A percentile compares a stretch with the other conserved stretches of the same genome.
These are phyloP conservation scores for Micropterix aruncella DNA, from an alignment of 2,888 invertebrate genomes.

Conservation along the genomic window DNA sequence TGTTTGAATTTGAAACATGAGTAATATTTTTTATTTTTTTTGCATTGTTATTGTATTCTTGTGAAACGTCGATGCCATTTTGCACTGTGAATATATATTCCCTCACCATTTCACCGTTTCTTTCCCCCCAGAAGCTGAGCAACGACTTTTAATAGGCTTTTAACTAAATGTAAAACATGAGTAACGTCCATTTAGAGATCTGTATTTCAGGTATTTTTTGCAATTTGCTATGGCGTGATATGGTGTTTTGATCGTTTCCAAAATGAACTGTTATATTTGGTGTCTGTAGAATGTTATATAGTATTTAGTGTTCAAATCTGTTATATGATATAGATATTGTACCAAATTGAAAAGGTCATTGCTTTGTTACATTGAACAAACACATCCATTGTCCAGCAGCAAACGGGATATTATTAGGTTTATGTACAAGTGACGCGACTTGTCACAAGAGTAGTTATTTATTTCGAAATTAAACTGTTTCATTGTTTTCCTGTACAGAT, in stretches of 20 bases:
- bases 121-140: background rate
- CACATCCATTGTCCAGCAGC: too few species aligned
- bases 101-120: too few species aligned
- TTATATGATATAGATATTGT: background rate
- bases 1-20: background rate
- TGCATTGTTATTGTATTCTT: background rate
- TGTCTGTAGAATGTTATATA: background rate
- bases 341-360: background rate
- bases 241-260: background rate
- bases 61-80: background rate
- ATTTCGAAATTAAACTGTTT: too few species aligned
- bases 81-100: background rate
- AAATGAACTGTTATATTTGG: background rate
- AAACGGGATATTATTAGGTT: too few species aligned
- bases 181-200: background rate
- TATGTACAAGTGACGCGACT: too few species aligned
- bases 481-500: too few species aligned
- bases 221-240: background rate
- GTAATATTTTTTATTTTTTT: background rate
- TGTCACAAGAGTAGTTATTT: too few species aligned
- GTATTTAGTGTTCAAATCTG: background rate
- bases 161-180: background rate
- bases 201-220: background rate
- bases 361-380: conserved; percentile 6
- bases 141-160: background rate